Conservation (phyloP, 2,888 invertebrate genomes). For the Calliphora vomitoria region DNA sequence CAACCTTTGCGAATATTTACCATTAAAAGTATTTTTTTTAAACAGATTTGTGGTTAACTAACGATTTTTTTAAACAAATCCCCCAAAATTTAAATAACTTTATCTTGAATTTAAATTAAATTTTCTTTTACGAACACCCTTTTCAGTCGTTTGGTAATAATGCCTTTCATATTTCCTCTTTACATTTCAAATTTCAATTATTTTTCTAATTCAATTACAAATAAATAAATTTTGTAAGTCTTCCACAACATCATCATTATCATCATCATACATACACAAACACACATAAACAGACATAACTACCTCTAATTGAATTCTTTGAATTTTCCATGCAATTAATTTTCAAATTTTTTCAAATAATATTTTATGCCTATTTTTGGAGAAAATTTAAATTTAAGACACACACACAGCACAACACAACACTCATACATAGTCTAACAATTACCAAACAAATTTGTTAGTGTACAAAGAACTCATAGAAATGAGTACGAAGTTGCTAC, state of each 20-base stretch:
- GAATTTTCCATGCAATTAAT: constrained; percentile 64
- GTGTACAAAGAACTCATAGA: not conserved
- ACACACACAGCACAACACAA: not conserved
- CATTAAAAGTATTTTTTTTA: no score
- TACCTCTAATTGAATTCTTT: constrained; percentile 50
- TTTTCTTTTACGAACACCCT: not conserved
- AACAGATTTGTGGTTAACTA: no score
- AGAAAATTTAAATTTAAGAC: constrained; percentile 46
- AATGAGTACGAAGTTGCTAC: not conserved
- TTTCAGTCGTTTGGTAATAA: not conserved
- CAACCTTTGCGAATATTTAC: no score
- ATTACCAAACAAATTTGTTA: constrained; percentile 52
- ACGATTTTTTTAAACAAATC: no score
- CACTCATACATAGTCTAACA: constrained; percentile 7
- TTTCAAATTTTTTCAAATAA: constrained; percentile 29
- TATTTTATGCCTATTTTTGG: constrained; percentile 61
- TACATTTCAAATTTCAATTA: constrained; percentile 34
- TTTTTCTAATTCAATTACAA: constrained; percentile 46
- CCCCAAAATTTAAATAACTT: no score
- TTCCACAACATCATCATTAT: not conserved
- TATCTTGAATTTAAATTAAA: no score
- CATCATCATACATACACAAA: no score
- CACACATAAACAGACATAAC: not conserved
- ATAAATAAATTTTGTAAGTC: constrained; percentile 23
- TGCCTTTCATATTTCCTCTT: not conserved